These are phyloP conservation scores for Cyprinodon tularosa DNA, from an alignment of 2,113 vertebrate species.

Conservation along the genomic window DNA sequence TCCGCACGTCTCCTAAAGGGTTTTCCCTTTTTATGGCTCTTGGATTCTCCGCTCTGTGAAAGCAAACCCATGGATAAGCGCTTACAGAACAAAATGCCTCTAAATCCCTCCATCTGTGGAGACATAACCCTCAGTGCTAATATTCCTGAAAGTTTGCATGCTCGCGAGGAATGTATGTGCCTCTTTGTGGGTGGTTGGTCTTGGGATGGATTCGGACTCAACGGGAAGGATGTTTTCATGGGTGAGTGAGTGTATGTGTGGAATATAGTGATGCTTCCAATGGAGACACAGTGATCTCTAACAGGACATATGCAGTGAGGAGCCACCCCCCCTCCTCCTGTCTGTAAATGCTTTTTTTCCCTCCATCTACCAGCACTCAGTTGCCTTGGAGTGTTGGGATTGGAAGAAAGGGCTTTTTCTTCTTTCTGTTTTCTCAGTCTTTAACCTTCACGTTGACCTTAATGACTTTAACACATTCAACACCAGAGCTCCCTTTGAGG, in stretches of 20 bases:
- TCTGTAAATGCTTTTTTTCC: slow-evolving; percentile 52
- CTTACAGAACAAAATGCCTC: slow-evolving; percentile 23
- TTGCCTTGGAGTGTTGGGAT: slow-evolving; percentile 60
- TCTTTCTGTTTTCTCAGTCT: slow-evolving; percentile 64
- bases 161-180: slow-evolving; percentile 60
- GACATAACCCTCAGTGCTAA: slow-evolving; percentile 43
- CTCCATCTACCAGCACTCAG: slow-evolving; percentile 50
- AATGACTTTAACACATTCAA: slow-evolving; percentile 63
- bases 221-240: slow-evolving; percentile 33
- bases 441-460: slow-evolving; percentile 65
- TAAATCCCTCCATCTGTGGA: slow-evolving; percentile 22
- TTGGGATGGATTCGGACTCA: slow-evolving; percentile 34
- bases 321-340: slow-evolving; percentile 45
- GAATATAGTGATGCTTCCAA: slow-evolving; percentile 54
- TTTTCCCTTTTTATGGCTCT: slow-evolving; percentile 12
- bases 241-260: slow-evolving; percentile 42
- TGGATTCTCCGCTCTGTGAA: slow-evolving; percentile 16
- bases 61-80: neutral
- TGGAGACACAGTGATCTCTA: slow-evolving; percentile 35
- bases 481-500: slow-evolving; percentile 36
- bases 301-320: slow-evolving; percentile 34
- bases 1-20: slow-evolving; percentile 80
- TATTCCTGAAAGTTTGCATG: slow-evolving; percentile 56
- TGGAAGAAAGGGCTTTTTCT: slow-evolving; percentile 73
- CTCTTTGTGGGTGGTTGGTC: slow-evolving; percentile 56